Evolutionary conservation across 53 echinoderm and acorn worm species (phyloP).

Genomic region (Holothuria scabra): DNA sequence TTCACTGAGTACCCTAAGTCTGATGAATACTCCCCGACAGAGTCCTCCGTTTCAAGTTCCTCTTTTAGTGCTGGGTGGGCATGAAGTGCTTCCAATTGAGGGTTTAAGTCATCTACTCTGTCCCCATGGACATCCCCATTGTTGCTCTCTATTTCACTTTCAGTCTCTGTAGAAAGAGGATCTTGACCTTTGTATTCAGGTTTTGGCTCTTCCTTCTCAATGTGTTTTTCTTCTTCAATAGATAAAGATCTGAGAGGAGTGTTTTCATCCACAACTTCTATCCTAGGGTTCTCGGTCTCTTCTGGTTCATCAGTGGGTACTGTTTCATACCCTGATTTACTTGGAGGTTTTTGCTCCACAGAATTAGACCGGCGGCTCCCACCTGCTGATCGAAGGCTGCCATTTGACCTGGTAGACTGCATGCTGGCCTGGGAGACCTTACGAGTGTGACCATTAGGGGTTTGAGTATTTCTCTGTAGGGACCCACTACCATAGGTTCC

Average conservation of each 20-base stretch:
- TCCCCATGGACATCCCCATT: slow-evolving; percentile 60
- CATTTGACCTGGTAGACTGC: slow-evolving; percentile 56
- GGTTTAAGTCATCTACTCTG: slow-evolving; percentile 67
- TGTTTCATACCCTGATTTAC: slow-evolving; percentile 55
- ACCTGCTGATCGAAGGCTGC: slow-evolving; percentile 1
- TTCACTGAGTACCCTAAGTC: slow-evolving; percentile 50
- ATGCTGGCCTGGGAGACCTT: slow-evolving; percentile 60
- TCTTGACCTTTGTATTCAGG: background rate
- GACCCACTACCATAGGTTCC: slow-evolving; percentile 28
- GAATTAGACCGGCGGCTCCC: background rate
- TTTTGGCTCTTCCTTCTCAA: background rate
- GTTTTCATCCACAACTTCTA: slow-evolving; percentile 11
- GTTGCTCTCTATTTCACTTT: slow-evolving; percentile 30
- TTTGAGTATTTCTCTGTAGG: background rate
- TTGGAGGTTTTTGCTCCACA: background rate
- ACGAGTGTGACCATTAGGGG: slow-evolving; percentile 48
- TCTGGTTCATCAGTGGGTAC: slow-evolving; percentile 58
- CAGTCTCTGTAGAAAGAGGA: slow-evolving; percentile 37
- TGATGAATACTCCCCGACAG: slow-evolving; percentile 69
- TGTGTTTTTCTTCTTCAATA: background rate
- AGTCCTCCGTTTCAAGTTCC: slow-evolving; percentile 59
- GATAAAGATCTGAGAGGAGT: background rate
- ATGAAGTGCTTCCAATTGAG: slow-evolving; percentile 74
- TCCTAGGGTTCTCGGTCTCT: slow-evolving; percentile 28
- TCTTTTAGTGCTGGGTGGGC: slow-evolving; percentile 61